These are phyloP conservation scores for Aleiodes testaceus DNA, from an alignment of 2,888 invertebrate species.

Conservation along the genomic window DNA sequence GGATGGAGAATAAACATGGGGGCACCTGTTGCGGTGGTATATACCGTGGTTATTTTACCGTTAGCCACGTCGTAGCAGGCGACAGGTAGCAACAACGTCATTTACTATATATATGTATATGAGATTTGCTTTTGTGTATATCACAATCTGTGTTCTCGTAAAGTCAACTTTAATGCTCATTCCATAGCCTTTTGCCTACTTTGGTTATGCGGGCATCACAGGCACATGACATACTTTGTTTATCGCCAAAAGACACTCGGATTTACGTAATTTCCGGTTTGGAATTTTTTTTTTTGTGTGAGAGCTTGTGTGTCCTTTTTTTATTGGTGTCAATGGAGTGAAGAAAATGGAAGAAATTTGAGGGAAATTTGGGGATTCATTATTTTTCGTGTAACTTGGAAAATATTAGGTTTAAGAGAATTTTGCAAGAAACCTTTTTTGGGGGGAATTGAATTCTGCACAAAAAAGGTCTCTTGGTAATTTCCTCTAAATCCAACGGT, in stretches of 20 bases:
- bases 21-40: conserved; percentile 69
- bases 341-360: too few relatives aligned
- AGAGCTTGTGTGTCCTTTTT: background rate
- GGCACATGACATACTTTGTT: conserved; percentile 43
- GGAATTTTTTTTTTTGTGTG: conserved; percentile 20
- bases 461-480: too few relatives aligned
- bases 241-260: conserved; percentile 16
- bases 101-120: conserved; percentile 14
- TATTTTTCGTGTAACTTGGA: too few relatives aligned
- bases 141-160: conserved; percentile 34
- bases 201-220: conserved; percentile 27
- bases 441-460: too few relatives aligned
- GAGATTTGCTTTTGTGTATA: conserved; percentile 24
- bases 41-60: conserved; percentile 55
- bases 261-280: conserved; percentile 53
- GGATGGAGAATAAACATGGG: conserved; percentile 46
- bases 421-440: too few relatives aligned
- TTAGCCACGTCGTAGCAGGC: conserved; percentile 65
- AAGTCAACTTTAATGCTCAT: conserved; percentile 40
- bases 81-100: conserved; percentile 59
- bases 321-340: too few relatives aligned
- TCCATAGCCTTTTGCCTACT: conserved; percentile 38
- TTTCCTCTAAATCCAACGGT: too few relatives aligned
- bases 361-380: too few relatives aligned
- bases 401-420: too few relatives aligned